phyloP scores from a whole-genome alignment of 2,888 invertebrate species.

The Cataglyphis livida region DNA sequence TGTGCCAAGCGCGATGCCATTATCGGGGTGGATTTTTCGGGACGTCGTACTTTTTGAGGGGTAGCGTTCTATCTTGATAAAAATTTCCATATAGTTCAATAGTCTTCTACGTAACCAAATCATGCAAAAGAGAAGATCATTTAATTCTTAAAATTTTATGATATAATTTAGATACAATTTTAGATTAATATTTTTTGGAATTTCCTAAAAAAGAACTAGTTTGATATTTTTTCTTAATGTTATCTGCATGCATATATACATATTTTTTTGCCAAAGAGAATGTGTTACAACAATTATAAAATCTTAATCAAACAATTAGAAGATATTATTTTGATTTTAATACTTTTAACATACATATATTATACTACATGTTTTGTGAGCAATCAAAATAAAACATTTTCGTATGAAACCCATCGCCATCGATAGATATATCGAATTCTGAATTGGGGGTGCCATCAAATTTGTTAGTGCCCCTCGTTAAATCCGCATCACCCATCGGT shows the following conservation, averaged over 20 bases:
- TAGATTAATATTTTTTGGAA: neutral
- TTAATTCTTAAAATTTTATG: neutral
- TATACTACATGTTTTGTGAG: neutral
- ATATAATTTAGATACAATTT: too few relatives aligned
- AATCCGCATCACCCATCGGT: conserved; percentile 55
- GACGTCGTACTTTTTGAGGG: neutral
- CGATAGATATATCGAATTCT: conserved; percentile 20
- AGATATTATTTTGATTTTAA: neutral
- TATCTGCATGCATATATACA: neutral
- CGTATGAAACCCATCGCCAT: conserved; percentile 31
- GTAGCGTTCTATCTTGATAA: neutral
- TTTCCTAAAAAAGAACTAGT: neutral
- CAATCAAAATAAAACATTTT: conserved; percentile 3
- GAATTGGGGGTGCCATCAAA: conserved; percentile 52
- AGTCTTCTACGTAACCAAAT: neutral
- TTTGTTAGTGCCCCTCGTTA: conserved; percentile 53
- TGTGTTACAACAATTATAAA: neutral
- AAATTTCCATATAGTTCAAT: neutral
- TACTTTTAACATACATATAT: conserved; percentile 4
- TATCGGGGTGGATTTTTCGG: neutral
- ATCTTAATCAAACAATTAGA: neutral
- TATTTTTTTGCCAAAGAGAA: neutral
- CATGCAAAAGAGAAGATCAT: neutral
- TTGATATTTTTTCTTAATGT: neutral
- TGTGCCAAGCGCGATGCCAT: neutral